Conservation (phyloP, 2,113 vertebrate genomes). For the Vireo altiloquus region DNA sequence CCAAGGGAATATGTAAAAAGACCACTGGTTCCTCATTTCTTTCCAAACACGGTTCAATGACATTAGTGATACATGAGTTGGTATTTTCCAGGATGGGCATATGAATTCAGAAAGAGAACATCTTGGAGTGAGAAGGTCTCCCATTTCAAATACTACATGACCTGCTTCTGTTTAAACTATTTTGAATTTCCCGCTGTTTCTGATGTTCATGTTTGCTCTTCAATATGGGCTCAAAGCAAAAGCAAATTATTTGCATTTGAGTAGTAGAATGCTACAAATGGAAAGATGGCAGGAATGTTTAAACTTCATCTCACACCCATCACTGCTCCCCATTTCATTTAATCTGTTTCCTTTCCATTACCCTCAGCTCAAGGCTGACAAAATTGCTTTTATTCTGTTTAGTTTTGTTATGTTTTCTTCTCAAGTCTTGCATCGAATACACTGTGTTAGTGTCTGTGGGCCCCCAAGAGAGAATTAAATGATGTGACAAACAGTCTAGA, state of each 20-base stretch:
- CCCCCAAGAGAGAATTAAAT: conserved; percentile 16
- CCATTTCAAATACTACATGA: not conserved
- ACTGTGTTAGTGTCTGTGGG: not conserved
- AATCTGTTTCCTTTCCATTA: not conserved
- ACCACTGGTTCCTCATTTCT: not conserved
- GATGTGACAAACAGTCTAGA: not conserved
- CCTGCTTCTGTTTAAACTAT: not conserved
- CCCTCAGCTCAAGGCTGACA: not conserved
- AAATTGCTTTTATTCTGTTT: not conserved
- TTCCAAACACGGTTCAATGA: not conserved
- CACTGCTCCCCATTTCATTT: not conserved
- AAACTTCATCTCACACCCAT: not conserved
- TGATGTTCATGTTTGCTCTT: not conserved
- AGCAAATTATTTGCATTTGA: not conserved
- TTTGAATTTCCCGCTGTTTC: not conserved
- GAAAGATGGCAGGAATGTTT: not conserved
- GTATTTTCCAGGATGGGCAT: not conserved
- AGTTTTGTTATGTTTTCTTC: not conserved
- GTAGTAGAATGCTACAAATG: not conserved
- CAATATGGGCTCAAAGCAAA: not conserved
- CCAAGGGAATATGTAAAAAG: not conserved
- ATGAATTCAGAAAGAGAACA: not conserved
- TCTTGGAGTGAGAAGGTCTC: not conserved
- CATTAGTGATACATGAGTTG: not conserved
- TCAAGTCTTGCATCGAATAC: not conserved